phyloP scores from a whole-genome alignment of 2,888 invertebrate genomes.

The Andricus curvator region DNA sequence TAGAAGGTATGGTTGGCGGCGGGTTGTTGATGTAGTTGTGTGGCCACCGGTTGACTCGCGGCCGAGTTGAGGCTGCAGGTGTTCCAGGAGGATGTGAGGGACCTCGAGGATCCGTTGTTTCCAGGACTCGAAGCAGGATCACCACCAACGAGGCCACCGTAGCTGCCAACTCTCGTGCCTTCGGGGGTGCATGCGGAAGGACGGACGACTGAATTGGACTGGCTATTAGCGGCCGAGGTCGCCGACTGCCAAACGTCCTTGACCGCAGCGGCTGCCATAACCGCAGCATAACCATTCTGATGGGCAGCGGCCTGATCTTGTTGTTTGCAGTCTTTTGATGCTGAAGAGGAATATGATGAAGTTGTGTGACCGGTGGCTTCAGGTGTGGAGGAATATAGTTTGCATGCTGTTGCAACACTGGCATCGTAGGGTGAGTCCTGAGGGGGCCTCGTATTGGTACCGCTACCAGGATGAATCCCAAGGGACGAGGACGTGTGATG shows the following conservation, averaged over 20 bases:
- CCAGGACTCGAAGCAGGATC: slow-evolving; percentile 88
- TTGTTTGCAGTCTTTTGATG: slow-evolving; percentile 89
- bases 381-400: slow-evolving; percentile 86
- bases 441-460: slow-evolving; percentile 88
- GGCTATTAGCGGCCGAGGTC: slow-evolving; percentile 84
- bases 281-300: slow-evolving; percentile 85
- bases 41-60: slow-evolving; percentile 87
- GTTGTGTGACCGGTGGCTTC: slow-evolving; percentile 82
- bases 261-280: slow-evolving; percentile 83
- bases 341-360: slow-evolving; percentile 80
- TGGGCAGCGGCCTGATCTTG: slow-evolving; percentile 80
- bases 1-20: slow-evolving; percentile 96
- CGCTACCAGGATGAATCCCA: slow-evolving; percentile 82
- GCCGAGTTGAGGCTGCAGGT: slow-evolving; percentile 92
- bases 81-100: slow-evolving; percentile 90
- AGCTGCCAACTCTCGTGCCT: slow-evolving; percentile 87
- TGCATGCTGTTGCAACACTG: slow-evolving; percentile 92
- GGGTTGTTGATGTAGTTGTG: slow-evolving; percentile 92
- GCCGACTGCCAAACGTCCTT: slow-evolving; percentile 86
- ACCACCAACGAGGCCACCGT: slow-evolving; percentile 88
- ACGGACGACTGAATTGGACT: slow-evolving; percentile 82
- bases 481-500: slow-evolving; percentile 82
- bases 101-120: slow-evolving; percentile 81
- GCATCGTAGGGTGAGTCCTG: slow-evolving; percentile 96
- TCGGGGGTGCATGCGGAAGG: slow-evolving; percentile 95